Percentiles rank a stretch among this genome's conserved stretches.
Conservation (phyloP, 1,140 invertebrate species). For the Lanistes nyassanus region DNA sequence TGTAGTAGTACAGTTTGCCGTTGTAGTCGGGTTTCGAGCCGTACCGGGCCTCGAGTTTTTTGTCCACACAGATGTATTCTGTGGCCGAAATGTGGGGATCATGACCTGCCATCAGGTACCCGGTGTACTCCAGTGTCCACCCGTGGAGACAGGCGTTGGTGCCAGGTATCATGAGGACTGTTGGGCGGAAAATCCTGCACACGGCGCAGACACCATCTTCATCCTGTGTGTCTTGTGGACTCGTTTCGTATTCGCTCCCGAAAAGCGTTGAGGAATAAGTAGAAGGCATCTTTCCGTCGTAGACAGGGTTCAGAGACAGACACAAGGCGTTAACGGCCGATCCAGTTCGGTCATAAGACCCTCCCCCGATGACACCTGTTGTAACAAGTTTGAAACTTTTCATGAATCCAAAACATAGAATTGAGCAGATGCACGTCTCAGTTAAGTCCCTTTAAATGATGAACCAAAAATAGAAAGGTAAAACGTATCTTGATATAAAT, state of each 20-base stretch:
- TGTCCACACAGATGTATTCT: constrained; percentile 42
- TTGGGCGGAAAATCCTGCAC: neutral
- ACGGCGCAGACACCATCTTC: neutral
- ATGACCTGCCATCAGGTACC: constrained; percentile 29
- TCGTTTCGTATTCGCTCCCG: neutral
- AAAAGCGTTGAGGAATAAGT: neutral
- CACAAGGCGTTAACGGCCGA: neutral
- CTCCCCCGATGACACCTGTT: constrained; percentile 6
- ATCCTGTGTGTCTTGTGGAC: neutral
- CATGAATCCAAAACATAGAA: too few relatives aligned
- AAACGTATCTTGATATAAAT: too few relatives aligned
- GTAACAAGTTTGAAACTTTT: too few relatives aligned
- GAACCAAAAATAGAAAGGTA: too few relatives aligned
- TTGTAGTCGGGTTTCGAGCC: constrained; percentile 24
- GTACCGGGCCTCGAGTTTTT: constrained; percentile 27
- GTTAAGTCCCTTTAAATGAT: too few relatives aligned
- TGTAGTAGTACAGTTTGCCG: constrained; percentile 38
- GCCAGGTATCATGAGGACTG: constrained; percentile 43
- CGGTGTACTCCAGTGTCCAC: constrained; percentile 40
- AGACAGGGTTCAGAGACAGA: neutral
- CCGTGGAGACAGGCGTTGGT: constrained; percentile 37
- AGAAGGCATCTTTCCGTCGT: neutral
- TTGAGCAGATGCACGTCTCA: too few relatives aligned
- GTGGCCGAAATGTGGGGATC: constrained; percentile 12
- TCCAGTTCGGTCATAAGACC: neutral